These are phyloP conservation scores for Forpus xanthops DNA, from an alignment of 2,797 vertebrate genomes.

Conservation along the genomic window DNA sequence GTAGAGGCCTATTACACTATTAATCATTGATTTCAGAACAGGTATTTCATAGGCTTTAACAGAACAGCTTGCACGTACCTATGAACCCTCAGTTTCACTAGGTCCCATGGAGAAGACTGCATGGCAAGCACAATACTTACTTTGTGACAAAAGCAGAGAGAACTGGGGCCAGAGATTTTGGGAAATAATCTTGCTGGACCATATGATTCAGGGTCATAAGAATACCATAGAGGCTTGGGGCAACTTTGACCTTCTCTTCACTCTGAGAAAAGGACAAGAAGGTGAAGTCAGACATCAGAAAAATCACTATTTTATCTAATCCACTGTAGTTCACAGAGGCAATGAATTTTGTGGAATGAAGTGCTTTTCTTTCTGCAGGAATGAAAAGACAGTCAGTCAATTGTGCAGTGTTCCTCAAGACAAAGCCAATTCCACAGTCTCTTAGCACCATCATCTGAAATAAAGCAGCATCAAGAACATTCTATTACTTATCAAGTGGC, in stretches of 20 bases:
- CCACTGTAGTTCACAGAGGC: neutral
- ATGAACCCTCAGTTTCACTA: neutral
- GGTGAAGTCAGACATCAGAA: neutral
- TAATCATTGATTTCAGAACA: neutral
- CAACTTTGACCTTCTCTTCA: conserved; percentile 91
- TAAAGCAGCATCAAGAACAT: neutral
- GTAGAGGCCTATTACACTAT: neutral
- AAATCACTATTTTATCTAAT: neutral
- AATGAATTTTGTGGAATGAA: neutral
- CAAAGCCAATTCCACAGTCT: neutral
- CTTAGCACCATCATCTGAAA: neutral
- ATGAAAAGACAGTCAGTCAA: neutral
- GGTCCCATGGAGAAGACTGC: neutral
- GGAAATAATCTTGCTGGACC: conserved; percentile 93
- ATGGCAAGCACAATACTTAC: conserved; percentile 78
- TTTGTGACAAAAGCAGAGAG: conserved; percentile 88
- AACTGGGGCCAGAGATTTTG: conserved; percentile 83
- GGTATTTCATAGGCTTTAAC: neutral
- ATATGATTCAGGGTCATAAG: conserved; percentile 89
- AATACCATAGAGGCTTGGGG: conserved; percentile 88
- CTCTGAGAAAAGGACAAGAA: conserved; percentile 77
- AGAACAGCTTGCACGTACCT: neutral
- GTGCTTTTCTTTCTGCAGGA: neutral
- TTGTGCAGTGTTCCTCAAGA: neutral
- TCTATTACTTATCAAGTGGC: neutral